Evolutionary conservation across 2,113 vertebrate species (phyloP).

Genomic region (Dasypus novemcinctus): DNA sequence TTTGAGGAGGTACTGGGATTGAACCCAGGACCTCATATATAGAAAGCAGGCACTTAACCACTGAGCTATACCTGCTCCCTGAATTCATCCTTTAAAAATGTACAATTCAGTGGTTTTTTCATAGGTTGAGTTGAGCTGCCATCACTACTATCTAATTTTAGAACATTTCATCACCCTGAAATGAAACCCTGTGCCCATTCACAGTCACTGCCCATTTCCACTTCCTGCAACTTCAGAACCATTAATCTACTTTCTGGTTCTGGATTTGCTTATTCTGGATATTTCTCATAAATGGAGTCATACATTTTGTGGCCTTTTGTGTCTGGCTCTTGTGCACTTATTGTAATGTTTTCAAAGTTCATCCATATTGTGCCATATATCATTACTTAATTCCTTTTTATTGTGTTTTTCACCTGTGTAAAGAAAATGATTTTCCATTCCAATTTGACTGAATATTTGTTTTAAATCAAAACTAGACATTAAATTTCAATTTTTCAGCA

Average conservation of each 20-base stretch:
- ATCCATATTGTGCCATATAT: not conserved
- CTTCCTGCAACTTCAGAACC: too few species aligned
- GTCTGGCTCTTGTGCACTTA: slow-evolving; percentile 16
- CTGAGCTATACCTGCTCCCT: too few species aligned
- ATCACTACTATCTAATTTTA: slow-evolving; percentile 30
- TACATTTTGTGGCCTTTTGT: not conserved
- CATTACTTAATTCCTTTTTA: not conserved
- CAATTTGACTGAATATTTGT: not conserved
- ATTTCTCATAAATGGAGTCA: too few species aligned
- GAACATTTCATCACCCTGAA: not conserved
- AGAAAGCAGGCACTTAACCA: too few species aligned
- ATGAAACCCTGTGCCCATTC: too few species aligned
- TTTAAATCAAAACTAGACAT: slow-evolving; percentile 9
- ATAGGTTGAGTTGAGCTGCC: not conserved
- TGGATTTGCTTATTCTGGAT: too few species aligned
- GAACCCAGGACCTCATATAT: too few species aligned
- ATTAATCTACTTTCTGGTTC: too few species aligned
- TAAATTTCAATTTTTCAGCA: slow-evolving; percentile 10
- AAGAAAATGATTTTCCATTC: not conserved
- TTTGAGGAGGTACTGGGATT: not conserved
- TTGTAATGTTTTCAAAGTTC: not conserved
- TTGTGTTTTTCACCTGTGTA: not conserved
- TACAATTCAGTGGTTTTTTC: not conserved
- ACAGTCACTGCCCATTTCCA: too few species aligned
- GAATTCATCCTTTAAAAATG: too few species aligned